Conservation (phyloP, 2,888 invertebrate species). For the Choreutis nemorana region DNA sequence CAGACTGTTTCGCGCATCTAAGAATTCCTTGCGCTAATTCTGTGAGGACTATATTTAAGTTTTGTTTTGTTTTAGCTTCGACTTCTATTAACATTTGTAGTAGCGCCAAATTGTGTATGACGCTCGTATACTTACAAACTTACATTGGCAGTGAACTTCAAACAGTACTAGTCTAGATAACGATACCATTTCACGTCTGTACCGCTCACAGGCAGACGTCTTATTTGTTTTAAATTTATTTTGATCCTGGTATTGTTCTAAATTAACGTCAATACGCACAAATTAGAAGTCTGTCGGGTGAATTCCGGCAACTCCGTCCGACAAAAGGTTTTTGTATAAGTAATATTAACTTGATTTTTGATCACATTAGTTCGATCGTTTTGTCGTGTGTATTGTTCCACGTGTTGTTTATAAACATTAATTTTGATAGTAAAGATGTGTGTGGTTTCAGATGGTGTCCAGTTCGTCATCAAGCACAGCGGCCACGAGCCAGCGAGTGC, state of each 20-base stretch:
- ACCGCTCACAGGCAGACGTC: too few relatives aligned
- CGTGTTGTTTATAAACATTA: too few relatives aligned
- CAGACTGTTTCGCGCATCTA: too few relatives aligned
- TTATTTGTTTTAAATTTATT: too few relatives aligned
- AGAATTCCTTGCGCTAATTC: not conserved
- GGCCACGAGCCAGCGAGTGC: slow-evolving; percentile 66
- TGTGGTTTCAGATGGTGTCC: slow-evolving; percentile 51
- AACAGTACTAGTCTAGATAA: slow-evolving; percentile 55
- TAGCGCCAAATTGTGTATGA: slow-evolving; percentile 61
- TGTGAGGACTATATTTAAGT: slow-evolving; percentile 6
- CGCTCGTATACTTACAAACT: slow-evolving; percentile 44
- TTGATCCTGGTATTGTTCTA: too few relatives aligned
- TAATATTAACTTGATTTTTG: too few relatives aligned
- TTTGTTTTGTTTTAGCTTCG: slow-evolving; percentile 49
- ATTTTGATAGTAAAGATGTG: slow-evolving; percentile 9
- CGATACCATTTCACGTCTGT: slow-evolving; percentile 34
- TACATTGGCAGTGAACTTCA: slow-evolving; percentile 60
- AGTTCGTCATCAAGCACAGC: slow-evolving; percentile 69
- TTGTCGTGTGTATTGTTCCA: too few relatives aligned
- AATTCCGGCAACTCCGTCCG: too few relatives aligned
- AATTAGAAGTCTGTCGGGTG: too few relatives aligned
- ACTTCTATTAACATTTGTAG: slow-evolving; percentile 44
- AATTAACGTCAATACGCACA: too few relatives aligned
- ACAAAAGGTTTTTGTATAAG: too few relatives aligned
- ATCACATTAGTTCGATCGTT: too few relatives aligned